phyloP scores from a whole-genome alignment of 2,797 vertebrate species.

The Pipistrellus nathusii region DNA sequence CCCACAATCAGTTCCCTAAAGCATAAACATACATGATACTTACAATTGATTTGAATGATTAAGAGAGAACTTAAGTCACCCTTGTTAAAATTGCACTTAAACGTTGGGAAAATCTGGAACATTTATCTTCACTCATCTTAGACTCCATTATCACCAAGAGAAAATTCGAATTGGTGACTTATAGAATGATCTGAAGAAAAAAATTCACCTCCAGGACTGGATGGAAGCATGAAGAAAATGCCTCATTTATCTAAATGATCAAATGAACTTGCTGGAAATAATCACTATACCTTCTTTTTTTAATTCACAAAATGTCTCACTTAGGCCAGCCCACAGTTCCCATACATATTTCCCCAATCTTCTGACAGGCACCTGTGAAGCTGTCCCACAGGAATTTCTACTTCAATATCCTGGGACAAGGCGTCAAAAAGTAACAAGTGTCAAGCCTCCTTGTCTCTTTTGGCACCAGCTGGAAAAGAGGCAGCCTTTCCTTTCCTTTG shows the following conservation, averaged over 20 bases:
- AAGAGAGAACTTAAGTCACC: constrained; percentile 84
- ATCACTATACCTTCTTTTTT: constrained; percentile 78
- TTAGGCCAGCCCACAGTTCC: constrained; percentile 75
- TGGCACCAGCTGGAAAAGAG: constrained; percentile 80
- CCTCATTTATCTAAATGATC: constrained; percentile 80
- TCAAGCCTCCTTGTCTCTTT: constrained; percentile 84
- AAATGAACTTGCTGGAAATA: constrained; percentile 79
- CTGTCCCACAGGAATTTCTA: constrained; percentile 75
- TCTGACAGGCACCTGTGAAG: constrained; percentile 78
- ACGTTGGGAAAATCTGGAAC: constrained; percentile 82
- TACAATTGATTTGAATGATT: constrained; percentile 82
- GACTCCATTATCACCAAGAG: constrained; percentile 84
- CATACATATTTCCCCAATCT: constrained; percentile 79
- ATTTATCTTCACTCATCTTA: constrained; percentile 82
- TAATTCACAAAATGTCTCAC: constrained; percentile 81
- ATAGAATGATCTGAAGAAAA: constrained; percentile 80
- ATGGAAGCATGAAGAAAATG: constrained; percentile 83
- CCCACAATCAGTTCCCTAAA: constrained; percentile 81
- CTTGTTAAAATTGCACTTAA: constrained; percentile 83
- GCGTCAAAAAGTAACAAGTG: constrained; percentile 79
- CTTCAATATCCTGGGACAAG: constrained; percentile 83
- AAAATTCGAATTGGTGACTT: constrained; percentile 81
- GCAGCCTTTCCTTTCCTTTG: constrained; percentile 73
- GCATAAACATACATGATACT: constrained; percentile 84
- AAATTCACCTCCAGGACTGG: constrained; percentile 82